Conservation (phyloP, 2,888 invertebrate genomes). For the Hypercompe scribonia region DNA sequence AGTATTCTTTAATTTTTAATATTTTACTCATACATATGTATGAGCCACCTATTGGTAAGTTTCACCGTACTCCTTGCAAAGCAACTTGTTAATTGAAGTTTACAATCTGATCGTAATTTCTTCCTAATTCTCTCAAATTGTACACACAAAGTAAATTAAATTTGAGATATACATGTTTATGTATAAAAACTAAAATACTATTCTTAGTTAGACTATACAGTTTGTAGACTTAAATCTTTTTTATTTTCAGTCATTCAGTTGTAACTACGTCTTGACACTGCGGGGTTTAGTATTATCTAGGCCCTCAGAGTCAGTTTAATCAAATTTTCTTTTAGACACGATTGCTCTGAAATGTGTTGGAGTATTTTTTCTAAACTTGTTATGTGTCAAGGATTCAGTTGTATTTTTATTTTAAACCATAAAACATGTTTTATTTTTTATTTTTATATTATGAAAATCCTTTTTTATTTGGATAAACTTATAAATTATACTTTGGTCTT, state of each 20-base stretch:
- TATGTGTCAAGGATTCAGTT: neutral
- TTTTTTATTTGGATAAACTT: neutral
- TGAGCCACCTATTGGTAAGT: no score
- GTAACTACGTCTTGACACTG: slow-evolving; percentile 29
- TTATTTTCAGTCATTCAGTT: slow-evolving; percentile 33
- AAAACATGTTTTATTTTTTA: neutral
- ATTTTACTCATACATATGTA: no score
- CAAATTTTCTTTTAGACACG: slow-evolving; percentile 36
- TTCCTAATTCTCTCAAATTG: neutral
- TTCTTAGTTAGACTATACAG: slow-evolving; percentile 26
- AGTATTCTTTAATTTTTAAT: neutral
- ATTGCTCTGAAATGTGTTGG: slow-evolving; percentile 29
- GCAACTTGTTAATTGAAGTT: no score
- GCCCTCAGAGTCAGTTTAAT: slow-evolving; percentile 36
- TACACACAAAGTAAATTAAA: neutral
- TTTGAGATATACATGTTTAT: neutral
- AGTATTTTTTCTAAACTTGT: slow-evolving; percentile 22
- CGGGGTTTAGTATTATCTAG: slow-evolving; percentile 25
- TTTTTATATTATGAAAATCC: neutral
- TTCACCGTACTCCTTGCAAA: no score
- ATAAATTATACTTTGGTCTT: neutral
- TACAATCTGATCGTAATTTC: no score
- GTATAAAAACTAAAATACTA: neutral
- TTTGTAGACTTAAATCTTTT: slow-evolving; percentile 28
- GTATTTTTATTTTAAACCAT: slow-evolving; percentile 1